These are phyloP conservation scores for Leptobrachium ailaonicum DNA, from an alignment of 2,113 vertebrate genomes.

Conservation along the genomic window DNA sequence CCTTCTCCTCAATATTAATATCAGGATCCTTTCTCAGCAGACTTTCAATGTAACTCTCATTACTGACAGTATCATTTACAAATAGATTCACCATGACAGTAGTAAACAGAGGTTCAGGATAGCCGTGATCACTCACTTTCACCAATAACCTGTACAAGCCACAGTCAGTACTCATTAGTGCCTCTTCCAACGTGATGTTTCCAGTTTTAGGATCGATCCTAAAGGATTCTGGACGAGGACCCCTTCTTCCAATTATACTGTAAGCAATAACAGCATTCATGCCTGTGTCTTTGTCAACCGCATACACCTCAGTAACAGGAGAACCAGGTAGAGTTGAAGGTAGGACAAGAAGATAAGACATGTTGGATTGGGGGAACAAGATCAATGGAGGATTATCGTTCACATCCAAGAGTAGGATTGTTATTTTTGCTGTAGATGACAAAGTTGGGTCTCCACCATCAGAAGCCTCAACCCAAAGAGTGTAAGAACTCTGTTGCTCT, in stretches of 20 bases:
- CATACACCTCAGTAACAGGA: constrained; percentile 94
- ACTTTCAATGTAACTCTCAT: constrained; percentile 93
- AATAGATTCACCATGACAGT: constrained; percentile 95
- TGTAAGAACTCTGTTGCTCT: constrained; percentile 93
- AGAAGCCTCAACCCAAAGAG: constrained; percentile 88
- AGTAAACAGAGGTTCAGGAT: constrained; percentile 91
- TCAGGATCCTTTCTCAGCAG: constrained; percentile 85
- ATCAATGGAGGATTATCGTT: constrained; percentile 97
- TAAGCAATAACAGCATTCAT: constrained; percentile 98
- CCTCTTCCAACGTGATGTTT: constrained; percentile 93
- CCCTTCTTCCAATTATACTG: constrained; percentile 93
- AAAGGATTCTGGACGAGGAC: constrained; percentile 88
- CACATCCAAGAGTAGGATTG: constrained; percentile 90
- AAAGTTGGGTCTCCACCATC: constrained; percentile 91
- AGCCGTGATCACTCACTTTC: constrained; percentile 94
- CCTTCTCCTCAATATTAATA: constrained; percentile 86
- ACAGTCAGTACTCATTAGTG: constrained; percentile 82
- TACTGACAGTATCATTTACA: constrained; percentile 95
- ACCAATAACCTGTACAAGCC: constrained; percentile 93
- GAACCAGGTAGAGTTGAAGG: constrained; percentile 93
- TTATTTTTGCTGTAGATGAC: constrained; percentile 92
- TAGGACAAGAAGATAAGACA: constrained; percentile 91
- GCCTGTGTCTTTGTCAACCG: constrained; percentile 94
- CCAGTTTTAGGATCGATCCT: constrained; percentile 92
- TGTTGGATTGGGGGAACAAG: constrained; percentile 95